These are phyloP conservation scores for Meandrina meandrites DNA, from an alignment of 92 coral and sea anemone genomes.

Conservation along the genomic window DNA sequence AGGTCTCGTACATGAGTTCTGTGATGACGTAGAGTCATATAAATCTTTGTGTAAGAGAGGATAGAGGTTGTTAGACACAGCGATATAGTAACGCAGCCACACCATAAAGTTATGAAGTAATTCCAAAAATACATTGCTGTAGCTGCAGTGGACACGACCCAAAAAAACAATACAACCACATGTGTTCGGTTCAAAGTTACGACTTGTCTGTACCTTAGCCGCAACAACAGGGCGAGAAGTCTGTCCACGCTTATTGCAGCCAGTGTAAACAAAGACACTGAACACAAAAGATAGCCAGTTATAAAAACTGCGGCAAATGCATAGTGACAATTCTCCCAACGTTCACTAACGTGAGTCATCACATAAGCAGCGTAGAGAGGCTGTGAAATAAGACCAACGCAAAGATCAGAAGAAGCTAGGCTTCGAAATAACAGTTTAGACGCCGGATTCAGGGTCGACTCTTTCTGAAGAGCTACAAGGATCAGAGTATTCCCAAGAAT, in stretches of 20 bases:
- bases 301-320: neutral
- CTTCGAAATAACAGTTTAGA: slow-evolving; percentile 4
- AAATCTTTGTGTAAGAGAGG: neutral
- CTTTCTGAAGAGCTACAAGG: slow-evolving; percentile 1
- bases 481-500: neutral
- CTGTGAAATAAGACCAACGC: neutral
- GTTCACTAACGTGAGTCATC: neutral
- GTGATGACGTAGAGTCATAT: neutral
- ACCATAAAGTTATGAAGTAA: neutral
- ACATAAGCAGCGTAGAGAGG: neutral
- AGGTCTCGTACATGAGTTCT: neutral
- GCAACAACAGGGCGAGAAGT: slow-evolving; percentile 13
- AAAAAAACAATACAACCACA: neutral
- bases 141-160: neutral
- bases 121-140: neutral
- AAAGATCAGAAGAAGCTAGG: neutral
- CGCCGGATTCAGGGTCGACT: slow-evolving; percentile 6
- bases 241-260: slow-evolving; percentile 27
- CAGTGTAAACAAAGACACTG: neutral
- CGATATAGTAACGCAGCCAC: neutral
- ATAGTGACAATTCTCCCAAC: neutral
- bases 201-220: slow-evolving; percentile 13
- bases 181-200: slow-evolving; percentile 10
- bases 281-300: neutral
- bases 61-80: neutral